phyloP scores from a whole-genome alignment of 2,888 invertebrate genomes.

The Leptopilina syphax region DNA sequence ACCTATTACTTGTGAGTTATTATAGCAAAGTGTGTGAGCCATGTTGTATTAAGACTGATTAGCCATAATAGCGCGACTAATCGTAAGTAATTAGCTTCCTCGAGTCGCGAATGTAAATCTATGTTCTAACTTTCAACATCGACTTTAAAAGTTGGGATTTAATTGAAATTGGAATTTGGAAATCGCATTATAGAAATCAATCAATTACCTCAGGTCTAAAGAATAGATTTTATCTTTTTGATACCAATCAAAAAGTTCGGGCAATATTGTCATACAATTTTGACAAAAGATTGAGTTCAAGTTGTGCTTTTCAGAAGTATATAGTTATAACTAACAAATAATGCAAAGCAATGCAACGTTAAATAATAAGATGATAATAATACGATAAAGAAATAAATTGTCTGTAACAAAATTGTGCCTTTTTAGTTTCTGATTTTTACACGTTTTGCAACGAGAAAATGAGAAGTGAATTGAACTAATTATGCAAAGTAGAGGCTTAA shows the following conservation, averaged over 20 bases:
- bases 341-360: background rate
- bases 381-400: slow-evolving; percentile 22
- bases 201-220: no score
- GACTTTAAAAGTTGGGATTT: slow-evolving; percentile 41
- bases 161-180: no score
- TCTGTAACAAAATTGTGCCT: background rate
- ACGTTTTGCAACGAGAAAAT: background rate
- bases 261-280: no score
- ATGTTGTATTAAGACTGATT: slow-evolving; percentile 57
- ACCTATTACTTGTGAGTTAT: slow-evolving; percentile 17
- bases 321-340: slow-evolving; percentile 17
- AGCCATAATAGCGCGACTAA: slow-evolving; percentile 66
- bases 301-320: no score
- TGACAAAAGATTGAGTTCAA: no score
- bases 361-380: background rate
- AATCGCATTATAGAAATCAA: slow-evolving; percentile 41
- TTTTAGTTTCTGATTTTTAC: background rate
- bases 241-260: no score
- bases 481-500: background rate
- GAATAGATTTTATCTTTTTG: no score
- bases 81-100: slow-evolving; percentile 65
- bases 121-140: slow-evolving; percentile 53
- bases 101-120: slow-evolving; percentile 64
- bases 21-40: slow-evolving; percentile 49
- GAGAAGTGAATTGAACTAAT: background rate